Base-by-base conservation (phyloP, 2,888 invertebrate genomes). In the Rhabditoides inermis region DNA sequence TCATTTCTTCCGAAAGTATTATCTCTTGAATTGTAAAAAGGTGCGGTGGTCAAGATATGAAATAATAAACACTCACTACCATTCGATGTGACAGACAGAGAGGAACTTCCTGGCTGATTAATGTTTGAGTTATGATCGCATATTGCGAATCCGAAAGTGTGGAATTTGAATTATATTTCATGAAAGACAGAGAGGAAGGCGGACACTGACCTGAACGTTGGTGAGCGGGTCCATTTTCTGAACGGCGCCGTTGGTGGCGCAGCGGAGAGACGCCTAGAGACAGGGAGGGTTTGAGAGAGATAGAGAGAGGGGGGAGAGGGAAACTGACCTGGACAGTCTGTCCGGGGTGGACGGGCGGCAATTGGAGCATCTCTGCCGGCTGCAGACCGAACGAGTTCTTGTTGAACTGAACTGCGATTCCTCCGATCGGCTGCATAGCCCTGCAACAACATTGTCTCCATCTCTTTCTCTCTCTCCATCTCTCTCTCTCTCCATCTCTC, bases 191-290 rank as follows among this genome's bases (percentile, higher is more conserved):
- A 32, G 7, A 7, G 15, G 7, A 32, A 7, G 15, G 32, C 32
- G 7, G 32, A 32, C 15, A 37, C 53, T n/a, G 54, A 84, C 85
- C 83, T 95, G 94, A 45, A 98, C 81, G 79, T 90, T 94, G 73
- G 88, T 91, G 46, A 98, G 83, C 1, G 98, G 95, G 49, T 94
- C 92, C 92, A 95, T 95, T 57, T 90, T 85, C 79, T 91, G 90
- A 46, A 95, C 88, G 20, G 89, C 88, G 2, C 95, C 95, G 48
- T 83, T 84, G 20, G 87, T 88, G 72, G 85, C 86, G 42, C 98
- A 82, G 1, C 84, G 80, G 18, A 95, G 80, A 48, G 85, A 84
- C 1, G 85, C 61, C 66, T 66, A 49, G 25, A 57, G 47, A 18
- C 10, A 15, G 22, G 10, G 22, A 40, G 10, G n/a, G 40, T 18